Evolutionary conservation across 2,797 vertebrate genomes (phyloP), one percentile per base, ranked within the genome.

Genomic region (Sorex maritimensis): DNA sequence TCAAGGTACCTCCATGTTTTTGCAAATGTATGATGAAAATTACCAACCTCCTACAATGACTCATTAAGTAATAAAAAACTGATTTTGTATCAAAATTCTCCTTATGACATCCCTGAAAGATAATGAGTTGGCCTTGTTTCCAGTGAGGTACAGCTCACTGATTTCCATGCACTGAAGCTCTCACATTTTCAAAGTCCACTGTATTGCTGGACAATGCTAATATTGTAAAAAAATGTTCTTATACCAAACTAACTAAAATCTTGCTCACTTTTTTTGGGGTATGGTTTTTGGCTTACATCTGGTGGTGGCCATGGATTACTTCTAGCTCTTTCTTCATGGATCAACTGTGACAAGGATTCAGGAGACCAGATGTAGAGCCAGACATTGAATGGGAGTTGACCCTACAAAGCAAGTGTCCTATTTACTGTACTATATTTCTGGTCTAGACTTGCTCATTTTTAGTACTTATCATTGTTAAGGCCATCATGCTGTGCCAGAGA

Each of bases 61-160:
- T 69, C 84, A 49, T n/a, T 81, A 94, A 83, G 80, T 61, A 46
- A 78, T 17, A 55, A 49, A 63, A 82, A 44, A 65, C 30, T 73
- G 34, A 52, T 1, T n/a, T 11, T 58, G 3, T 30, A 52, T 28
- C 87, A 61, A 91, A 65, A 84, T 89, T 82, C 2, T 3, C 30
- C 71, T 55, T 67, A 28, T 26, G 77, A 69, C 5, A 69, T 67
- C 44, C 38, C n/a, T 44, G 65, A 71, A 44, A 74, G 58, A 88
- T 10, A 63, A 67, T 19, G 19, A 74, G 24, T 5, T 1, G 38
- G 41, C 0, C 30, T 79, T 52, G 28, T 46, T 61, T 73, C 81
- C 63, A 87, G 0, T 34, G 30, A 13, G 41, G 41, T 44, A 7
- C 41, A 44, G 41, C 41, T 44, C 41, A 44, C 6, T 86, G 21